Evolutionary conservation across 2,113 vertebrate genomes (phyloP).

Genomic region (Amphiprion ocellaris): DNA sequence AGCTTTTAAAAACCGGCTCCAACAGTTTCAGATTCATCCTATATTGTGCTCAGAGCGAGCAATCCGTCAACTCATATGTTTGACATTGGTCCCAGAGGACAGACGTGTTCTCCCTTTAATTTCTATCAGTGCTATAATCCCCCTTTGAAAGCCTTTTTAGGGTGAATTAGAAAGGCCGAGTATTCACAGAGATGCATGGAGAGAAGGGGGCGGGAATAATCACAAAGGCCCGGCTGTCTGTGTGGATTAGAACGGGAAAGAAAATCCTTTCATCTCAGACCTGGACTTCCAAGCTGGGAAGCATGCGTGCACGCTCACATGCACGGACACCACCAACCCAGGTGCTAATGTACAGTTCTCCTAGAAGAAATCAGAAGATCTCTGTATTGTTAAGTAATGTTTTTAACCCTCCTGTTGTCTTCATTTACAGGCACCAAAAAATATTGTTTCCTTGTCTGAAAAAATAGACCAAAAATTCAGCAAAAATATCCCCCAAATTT

Average conservation of each 20-base stretch:
- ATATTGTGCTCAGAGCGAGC: constrained; percentile 34
- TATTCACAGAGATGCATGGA: constrained; percentile 82
- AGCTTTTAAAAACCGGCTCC: constrained; percentile 4
- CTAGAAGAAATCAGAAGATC: constrained; percentile 29
- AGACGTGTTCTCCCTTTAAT: constrained; percentile 80
- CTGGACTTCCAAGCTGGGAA: constrained; percentile 73
- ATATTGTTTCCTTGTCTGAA: no score
- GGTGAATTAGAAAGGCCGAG: constrained; percentile 84
- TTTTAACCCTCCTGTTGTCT: background rate
- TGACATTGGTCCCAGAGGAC: constrained; percentile 81
- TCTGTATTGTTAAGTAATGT: constrained; percentile 12
- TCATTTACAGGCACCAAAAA: no score
- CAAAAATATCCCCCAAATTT: no score
- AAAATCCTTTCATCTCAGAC: constrained; percentile 86
- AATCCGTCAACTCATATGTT: constrained; percentile 75
- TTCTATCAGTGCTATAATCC: constrained; percentile 82
- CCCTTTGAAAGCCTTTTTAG: constrained; percentile 84
- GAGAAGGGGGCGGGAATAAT: constrained; percentile 77
- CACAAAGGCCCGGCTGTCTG: constrained; percentile 84
- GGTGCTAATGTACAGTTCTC: constrained; percentile 39
- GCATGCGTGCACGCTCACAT: constrained; percentile 44
- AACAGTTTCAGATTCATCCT: constrained; percentile 41
- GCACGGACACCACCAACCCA: constrained; percentile 32
- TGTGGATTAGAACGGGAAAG: constrained; percentile 83
- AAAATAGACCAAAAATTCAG: no score